Base-by-base conservation (phyloP, 2,888 invertebrate genomes). In the Synanthedon myopaeformis region DNA sequence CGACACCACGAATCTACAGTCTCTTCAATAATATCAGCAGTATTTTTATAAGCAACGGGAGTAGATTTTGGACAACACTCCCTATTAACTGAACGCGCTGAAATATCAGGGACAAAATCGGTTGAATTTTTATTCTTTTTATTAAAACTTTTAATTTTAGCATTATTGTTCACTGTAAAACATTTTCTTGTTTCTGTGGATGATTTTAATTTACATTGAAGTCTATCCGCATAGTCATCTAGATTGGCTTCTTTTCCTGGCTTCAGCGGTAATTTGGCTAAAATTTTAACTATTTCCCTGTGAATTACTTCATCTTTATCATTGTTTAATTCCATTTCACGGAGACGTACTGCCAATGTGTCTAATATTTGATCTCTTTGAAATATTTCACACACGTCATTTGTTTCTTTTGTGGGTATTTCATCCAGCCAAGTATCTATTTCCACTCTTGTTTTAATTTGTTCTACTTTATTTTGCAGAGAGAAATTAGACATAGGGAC, bases 361-460 rank as follows among this genome's bases (percentile, higher is more conserved):
- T 69, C 60, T 51, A 75, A 53, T 56, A 77, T 74, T 62, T 73
- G 64, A 53, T 82, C 72, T 55, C 72, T 61, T 49, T 74, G 67
- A 41, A 76, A 57, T 54, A 71, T 49, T 49, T 77, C 75, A 11
- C 23, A 56, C n/a, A 69, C 41, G 23, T 58, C 61, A 23, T 55
- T 42, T 10, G 69, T 52, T 53, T 67, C 57, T 56, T 54, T 62
- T 10, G 81, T 19, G 3, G 80, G 79, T 45, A 82, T 58, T 11
- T 63, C 59, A 56, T 74, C 67, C 60, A 74, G 74, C 82, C 81
- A 82, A 28, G 55, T 57, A 8, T 77, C 72, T 41, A 81, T 66
- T 67, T 72, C 77, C 61, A 72, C 77, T 55, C 72, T 70, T 4
- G 72, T 76, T 67, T 81, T 82, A 41, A 79, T 61, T 59, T 72